Conservation (phyloP, 92 coral and sea anemone genomes). For the Bergia puertoricense region DNA sequence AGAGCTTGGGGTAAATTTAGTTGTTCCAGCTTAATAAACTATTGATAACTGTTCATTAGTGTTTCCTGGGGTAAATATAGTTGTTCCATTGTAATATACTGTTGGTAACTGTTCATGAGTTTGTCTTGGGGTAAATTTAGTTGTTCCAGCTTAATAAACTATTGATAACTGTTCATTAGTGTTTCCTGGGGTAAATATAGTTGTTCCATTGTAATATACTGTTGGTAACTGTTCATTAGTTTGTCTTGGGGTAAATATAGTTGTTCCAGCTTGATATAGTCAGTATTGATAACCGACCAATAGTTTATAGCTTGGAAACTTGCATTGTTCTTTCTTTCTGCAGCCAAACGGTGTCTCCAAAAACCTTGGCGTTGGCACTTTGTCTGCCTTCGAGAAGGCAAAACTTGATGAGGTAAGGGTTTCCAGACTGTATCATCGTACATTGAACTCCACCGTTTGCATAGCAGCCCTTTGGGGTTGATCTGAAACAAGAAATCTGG, state of each 20-base stretch:
- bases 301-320: background rate
- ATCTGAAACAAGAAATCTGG: too few species aligned
- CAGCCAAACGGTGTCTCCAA: slow-evolving; percentile 89
- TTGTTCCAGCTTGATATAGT: too few species aligned
- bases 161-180: too few species aligned
- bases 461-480: too few species aligned
- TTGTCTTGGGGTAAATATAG: background rate
- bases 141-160: too few species aligned
- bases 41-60: background rate
- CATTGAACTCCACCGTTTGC: too few species aligned
- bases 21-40: background rate
- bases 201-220: background rate
- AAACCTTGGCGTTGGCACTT: slow-evolving; percentile 83
- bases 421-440: background rate
- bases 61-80: too few species aligned
- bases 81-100: background rate
- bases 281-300: too few species aligned
- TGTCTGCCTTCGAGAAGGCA: slow-evolving; percentile 76
- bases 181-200: too few species aligned
- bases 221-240: background rate
- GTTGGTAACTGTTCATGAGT: background rate
- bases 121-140: background rate
- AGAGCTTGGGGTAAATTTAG: slow-evolving; percentile 84
- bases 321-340: background rate
- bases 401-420: slow-evolving; percentile 85